These are phyloP conservation scores for Pollachius pollachius DNA, from an alignment of 2,113 vertebrate species.

Conservation along the genomic window DNA sequence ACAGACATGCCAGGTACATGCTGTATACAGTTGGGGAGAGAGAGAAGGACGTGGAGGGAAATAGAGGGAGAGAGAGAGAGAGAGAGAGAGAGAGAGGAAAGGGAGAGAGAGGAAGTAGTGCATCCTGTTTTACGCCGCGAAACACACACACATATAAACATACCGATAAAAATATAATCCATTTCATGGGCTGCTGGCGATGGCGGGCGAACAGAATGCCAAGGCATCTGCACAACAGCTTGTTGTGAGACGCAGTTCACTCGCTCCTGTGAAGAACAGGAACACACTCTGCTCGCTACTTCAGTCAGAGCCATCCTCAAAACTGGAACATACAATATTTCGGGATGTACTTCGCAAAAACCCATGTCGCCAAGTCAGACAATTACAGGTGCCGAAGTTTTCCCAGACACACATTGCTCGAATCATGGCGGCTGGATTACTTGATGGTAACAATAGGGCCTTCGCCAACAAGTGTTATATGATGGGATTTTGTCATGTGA, in stretches of 20 bases:
- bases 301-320: too few relatives aligned
- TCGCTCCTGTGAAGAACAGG: not conserved
- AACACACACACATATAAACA: conserved; percentile 49
- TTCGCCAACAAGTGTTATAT: too few relatives aligned
- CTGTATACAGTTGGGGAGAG: conserved; percentile 22
- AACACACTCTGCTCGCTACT: not conserved
- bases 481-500: too few relatives aligned
- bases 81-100: not conserved
- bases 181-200: conserved; percentile 60
- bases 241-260: conserved; percentile 36
- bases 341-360: too few relatives aligned
- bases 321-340: too few relatives aligned
- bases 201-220: conserved; percentile 32
- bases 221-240: conserved; percentile 34
- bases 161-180: conserved; percentile 59
- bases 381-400: too few relatives aligned
- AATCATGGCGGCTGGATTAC: too few relatives aligned
- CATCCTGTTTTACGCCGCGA: conserved; percentile 24
- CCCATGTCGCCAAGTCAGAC: too few relatives aligned
- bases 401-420: too few relatives aligned
- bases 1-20: conserved; percentile 47
- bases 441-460: too few relatives aligned
- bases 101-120: not conserved
- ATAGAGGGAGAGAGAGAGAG: not conserved
- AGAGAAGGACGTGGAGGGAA: not conserved